phyloP scores from a whole-genome alignment of 2,113 vertebrate species.

The Atrichornis clamosus region DNA sequence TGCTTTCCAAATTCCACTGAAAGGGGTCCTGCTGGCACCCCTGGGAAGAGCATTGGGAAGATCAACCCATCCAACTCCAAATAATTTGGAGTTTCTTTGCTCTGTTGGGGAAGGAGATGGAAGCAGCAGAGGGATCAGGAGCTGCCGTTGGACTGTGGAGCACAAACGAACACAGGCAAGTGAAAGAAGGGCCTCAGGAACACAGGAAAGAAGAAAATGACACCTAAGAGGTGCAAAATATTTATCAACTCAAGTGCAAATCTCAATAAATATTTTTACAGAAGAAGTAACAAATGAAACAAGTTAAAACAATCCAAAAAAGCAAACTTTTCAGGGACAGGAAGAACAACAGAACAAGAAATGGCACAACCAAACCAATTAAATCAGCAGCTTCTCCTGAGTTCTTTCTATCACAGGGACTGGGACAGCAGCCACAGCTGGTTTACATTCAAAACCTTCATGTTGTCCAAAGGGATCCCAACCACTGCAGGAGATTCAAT shows the following conservation, averaged over 20 bases:
- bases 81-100: background rate
- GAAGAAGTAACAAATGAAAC: background rate
- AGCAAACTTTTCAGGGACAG: background rate
- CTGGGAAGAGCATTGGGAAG: background rate
- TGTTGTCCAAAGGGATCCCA: background rate
- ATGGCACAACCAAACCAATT: background rate
- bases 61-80: background rate
- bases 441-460: background rate
- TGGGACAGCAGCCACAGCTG: background rate
- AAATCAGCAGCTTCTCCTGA: background rate
- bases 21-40: background rate
- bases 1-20: background rate
- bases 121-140: background rate
- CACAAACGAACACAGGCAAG: background rate
- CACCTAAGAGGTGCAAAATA: background rate
- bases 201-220: background rate
- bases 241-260: background rate
- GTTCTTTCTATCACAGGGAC: background rate
- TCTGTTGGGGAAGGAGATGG: background rate
- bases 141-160: fast-evolving
- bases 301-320: background rate
- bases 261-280: background rate
- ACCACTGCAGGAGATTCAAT: background rate
- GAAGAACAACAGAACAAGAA: background rate
- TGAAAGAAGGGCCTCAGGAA: background rate